These are phyloP conservation scores for Drosophila busckii DNA, from an alignment of 1,140 invertebrate species.

Conservation along the genomic window DNA sequence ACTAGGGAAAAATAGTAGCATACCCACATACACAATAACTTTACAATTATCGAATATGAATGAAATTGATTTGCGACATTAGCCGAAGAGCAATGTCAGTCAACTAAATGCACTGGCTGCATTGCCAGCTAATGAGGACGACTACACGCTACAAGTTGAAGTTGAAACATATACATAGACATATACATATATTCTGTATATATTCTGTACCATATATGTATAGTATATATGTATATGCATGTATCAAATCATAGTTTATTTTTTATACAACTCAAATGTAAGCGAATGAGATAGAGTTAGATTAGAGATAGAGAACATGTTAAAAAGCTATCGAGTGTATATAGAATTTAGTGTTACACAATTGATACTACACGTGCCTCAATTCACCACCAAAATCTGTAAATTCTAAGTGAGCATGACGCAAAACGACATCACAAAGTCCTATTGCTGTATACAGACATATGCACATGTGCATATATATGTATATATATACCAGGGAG, in stretches of 20 bases:
- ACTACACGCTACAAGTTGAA: not conserved
- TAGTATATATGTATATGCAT: not conserved
- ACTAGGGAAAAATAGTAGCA: too few relatives aligned
- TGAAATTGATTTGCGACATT: too few relatives aligned
- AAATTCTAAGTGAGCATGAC: too few relatives aligned
- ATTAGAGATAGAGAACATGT: not conserved
- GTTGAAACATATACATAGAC: constrained; percentile 5
- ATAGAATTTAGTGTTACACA: constrained; percentile 4
- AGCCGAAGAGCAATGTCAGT: not conserved
- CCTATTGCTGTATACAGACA: not conserved
- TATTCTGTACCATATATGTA: too few relatives aligned
- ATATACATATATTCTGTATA: constrained; percentile 7
- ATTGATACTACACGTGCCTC: too few relatives aligned
- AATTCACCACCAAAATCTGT: too few relatives aligned
- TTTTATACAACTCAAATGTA: constrained; percentile 8
- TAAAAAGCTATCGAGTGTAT: constrained; percentile 7
- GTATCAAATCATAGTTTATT: constrained; percentile 6
- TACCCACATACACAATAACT: too few relatives aligned
- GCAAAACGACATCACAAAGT: constrained; percentile 1
- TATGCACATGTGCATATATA: not conserved
- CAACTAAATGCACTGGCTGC: constrained; percentile 6
- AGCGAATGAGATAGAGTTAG: not conserved
- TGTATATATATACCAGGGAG: constrained; percentile 1
- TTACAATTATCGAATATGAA: too few relatives aligned
- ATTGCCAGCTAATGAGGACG: not conserved